A percentile compares a stretch with the other conserved stretches of the same genome.
phyloP scores from a whole-genome alignment of 2,113 vertebrate species.

The Tetrax tetrax region DNA sequence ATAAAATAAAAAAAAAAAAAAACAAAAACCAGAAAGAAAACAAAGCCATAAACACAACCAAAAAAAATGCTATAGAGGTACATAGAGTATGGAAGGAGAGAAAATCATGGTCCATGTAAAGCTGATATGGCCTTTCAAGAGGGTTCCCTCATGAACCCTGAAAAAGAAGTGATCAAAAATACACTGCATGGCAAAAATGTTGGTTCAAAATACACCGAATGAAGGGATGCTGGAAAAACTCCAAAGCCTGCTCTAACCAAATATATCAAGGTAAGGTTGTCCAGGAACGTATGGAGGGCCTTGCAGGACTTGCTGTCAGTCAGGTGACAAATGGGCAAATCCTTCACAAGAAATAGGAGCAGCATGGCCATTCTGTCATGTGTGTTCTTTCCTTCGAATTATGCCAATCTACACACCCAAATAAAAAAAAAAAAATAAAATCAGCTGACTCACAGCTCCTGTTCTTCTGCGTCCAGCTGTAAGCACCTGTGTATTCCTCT shows the following conservation, averaged over 20 bases:
- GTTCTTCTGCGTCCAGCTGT: not conserved
- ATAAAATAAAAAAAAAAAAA: not conserved
- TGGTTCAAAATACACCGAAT: not conserved
- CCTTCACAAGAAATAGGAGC: not conserved
- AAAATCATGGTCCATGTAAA: not conserved
- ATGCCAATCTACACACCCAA: accelerated
- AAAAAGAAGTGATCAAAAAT: not conserved
- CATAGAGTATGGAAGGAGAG: not conserved
- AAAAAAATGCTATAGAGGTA: not conserved
- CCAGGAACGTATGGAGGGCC: not conserved
- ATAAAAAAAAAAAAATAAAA: not conserved
- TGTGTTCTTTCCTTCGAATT: not conserved
- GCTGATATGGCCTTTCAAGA: not conserved
- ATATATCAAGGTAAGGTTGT: not conserved
- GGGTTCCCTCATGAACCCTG: not conserved
- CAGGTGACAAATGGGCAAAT: not conserved
- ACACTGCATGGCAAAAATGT: not conserved
- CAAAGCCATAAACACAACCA: not conserved
- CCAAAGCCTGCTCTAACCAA: not conserved
- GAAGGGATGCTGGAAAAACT: not conserved
- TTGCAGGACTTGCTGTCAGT: not conserved
- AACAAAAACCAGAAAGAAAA: too few species aligned
- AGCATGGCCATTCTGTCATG: not conserved
- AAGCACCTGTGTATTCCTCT: not conserved
- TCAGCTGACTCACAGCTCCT: not conserved